Percentiles rank a stretch among this genome's conserved stretches.
These are phyloP conservation scores for Heliothis subflexa DNA, from an alignment of 1,140 invertebrate species.

Conservation along the genomic window DNA sequence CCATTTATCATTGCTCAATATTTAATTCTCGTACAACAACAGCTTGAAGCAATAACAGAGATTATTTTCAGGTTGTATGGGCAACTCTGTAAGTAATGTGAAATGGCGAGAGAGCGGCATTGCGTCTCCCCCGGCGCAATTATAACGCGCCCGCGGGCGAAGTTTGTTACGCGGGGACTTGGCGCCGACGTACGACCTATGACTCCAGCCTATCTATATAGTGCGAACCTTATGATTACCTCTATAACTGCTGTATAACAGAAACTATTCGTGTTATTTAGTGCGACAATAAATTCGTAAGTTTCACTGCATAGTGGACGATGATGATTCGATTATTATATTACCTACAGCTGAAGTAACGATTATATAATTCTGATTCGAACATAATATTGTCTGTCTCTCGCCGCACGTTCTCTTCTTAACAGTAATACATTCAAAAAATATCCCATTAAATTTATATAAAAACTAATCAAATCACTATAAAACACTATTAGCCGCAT, in stretches of 20 bases:
- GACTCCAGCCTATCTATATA: constrained; percentile 44
- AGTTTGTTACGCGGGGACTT: constrained; percentile 59
- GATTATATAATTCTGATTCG: not conserved
- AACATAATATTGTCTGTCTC: too few species aligned
- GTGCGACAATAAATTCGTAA: constrained; percentile 13
- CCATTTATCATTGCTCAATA: not conserved
- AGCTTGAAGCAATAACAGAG: constrained; percentile 31
- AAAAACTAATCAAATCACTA: constrained; percentile 28
- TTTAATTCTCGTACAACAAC: constrained; percentile 1
- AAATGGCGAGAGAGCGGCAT: constrained; percentile 37
- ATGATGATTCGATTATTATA: not conserved
- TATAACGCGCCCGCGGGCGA: constrained; percentile 66
- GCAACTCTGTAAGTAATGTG: constrained; percentile 44
- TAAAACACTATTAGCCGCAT: constrained; percentile 17
- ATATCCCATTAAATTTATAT: constrained; percentile 3
- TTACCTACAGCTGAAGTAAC: not conserved
- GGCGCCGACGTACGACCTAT: constrained; percentile 62
- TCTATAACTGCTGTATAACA: constrained; percentile 33
- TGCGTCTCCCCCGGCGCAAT: constrained; percentile 61
- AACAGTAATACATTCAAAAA: not conserved
- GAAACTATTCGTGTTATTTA: constrained; percentile 35
- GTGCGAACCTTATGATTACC: constrained; percentile 31
- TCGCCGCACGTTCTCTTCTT: too few species aligned
- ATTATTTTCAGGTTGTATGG: constrained; percentile 24
- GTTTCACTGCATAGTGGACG: not conserved